Evolutionary conservation across 2,888 invertebrate genomes (phyloP).

Genomic region (Frankliniella intonsa): DNA sequence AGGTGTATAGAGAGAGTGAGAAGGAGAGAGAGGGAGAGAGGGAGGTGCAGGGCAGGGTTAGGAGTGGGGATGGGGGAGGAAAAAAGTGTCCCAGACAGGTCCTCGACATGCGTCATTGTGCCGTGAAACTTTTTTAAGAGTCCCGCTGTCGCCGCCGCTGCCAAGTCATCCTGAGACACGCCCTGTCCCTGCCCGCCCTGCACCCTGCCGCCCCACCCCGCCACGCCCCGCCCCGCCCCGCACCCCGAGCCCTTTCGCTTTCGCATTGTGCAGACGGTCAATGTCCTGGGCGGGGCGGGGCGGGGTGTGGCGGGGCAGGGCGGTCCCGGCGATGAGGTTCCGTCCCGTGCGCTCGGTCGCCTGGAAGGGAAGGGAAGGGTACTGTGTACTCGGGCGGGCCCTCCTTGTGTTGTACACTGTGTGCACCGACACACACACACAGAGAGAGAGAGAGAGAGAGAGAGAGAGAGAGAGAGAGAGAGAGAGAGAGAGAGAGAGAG

Average conservation of each 20-base stretch:
- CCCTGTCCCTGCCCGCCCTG: no score
- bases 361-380: not conserved
- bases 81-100: no score
- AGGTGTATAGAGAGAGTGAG: not conserved
- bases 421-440: no score
- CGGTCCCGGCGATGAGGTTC: not conserved
- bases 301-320: not conserved
- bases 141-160: no score
- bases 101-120: no score
- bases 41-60: not conserved
- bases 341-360: not conserved
- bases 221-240: no score
- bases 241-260: no score
- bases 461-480: no score
- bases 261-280: conserved; percentile 2
- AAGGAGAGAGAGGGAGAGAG: not conserved
- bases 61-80: not conserved
- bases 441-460: not conserved
- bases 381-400: not conserved
- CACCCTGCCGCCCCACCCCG: no score
- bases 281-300: not conserved
- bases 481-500: not conserved
- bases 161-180: no score
- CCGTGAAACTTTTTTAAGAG: no score
- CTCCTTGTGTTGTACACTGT: not conserved